Evolutionary conservation across 2,888 invertebrate species (phyloP).

Genomic region (Tuberolachnus salignus): DNA sequence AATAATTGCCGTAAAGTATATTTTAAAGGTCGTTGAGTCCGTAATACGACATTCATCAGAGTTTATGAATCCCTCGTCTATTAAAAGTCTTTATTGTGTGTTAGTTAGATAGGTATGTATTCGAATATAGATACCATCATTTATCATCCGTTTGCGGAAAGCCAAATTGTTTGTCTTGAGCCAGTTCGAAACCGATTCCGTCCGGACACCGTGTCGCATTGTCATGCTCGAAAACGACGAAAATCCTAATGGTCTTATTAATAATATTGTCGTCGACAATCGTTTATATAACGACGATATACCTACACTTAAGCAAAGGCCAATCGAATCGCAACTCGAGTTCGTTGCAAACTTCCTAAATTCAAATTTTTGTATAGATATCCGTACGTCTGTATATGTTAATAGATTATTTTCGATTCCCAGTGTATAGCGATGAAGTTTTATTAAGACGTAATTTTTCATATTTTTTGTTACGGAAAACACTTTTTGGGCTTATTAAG

Average conservation of each 20-base stretch:
- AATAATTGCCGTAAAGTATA: slow-evolving; percentile 9
- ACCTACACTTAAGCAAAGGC: slow-evolving; percentile 14
- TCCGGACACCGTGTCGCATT: not conserved
- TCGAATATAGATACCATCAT: slow-evolving; percentile 50
- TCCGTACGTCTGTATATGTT: not conserved
- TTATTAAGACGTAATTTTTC: too few species aligned
- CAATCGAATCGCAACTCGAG: slow-evolving; percentile 8
- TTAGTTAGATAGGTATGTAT: slow-evolving; percentile 39
- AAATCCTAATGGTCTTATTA: slow-evolving; percentile 35
- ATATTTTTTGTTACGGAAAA: too few species aligned
- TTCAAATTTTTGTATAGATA: not conserved
- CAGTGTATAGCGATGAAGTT: too few species aligned
- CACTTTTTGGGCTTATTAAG: too few species aligned
- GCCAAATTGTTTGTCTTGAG: slow-evolving; percentile 43
- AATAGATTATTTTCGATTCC: too few species aligned
- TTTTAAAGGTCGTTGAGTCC: slow-evolving; percentile 44
- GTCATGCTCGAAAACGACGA: slow-evolving; percentile 12
- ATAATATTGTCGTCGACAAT: not conserved
- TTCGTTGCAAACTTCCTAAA: slow-evolving; percentile 4
- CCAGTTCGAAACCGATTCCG: slow-evolving; percentile 43
- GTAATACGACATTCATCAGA: slow-evolving; percentile 33
- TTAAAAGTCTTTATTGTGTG: slow-evolving; percentile 53
- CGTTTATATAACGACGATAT: not conserved
- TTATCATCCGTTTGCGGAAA: slow-evolving; percentile 55
- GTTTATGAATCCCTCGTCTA: slow-evolving; percentile 47